A percentile compares a stretch with the other conserved stretches of the same genome.
Conservation (phyloP, 2,888 invertebrate species). For the Scaeva pyrastri region DNA sequence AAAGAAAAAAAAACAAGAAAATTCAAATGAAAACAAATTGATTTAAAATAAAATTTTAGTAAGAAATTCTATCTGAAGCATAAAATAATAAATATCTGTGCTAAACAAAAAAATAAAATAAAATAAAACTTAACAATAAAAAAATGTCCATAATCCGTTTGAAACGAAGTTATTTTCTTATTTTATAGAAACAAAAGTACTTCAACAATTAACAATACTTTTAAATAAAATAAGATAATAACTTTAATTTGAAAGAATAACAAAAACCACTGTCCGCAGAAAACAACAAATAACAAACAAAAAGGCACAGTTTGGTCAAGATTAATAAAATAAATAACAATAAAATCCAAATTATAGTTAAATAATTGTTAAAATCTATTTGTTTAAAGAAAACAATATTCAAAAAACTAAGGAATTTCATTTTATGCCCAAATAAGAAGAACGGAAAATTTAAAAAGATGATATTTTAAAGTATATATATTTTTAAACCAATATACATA, state of each 20-base stretch:
- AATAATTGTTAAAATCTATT: slow-evolving; percentile 31
- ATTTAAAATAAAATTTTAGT: neutral
- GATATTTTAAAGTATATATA: neutral
- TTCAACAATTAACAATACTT: slow-evolving; percentile 24
- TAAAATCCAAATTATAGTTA: slow-evolving; percentile 51
- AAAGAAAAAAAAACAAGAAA: neutral
- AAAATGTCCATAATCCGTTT: slow-evolving; percentile 22
- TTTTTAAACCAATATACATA: neutral
- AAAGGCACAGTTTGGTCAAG: slow-evolving; percentile 74
- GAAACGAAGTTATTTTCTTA: neutral
- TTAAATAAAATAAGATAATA: slow-evolving; percentile 35
- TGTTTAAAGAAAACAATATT: neutral
- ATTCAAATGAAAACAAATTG: neutral
- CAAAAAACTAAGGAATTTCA: slow-evolving; percentile 4
- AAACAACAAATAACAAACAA: slow-evolving; percentile 51
- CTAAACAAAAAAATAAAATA: slow-evolving; percentile 21
- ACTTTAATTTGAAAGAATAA: neutral
- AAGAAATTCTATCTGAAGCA: neutral
- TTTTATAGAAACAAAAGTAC: neutral
- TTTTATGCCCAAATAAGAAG: neutral
- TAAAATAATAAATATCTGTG: slow-evolving; percentile 11
- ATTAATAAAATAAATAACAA: slow-evolving; percentile 51
- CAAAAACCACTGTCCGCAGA: slow-evolving; percentile 65
- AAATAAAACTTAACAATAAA: slow-evolving; percentile 1
- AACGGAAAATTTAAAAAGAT: slow-evolving; percentile 14